Conservation (phyloP, 1,140 invertebrate species). For the Stegodyphus mimosarum region DNA sequence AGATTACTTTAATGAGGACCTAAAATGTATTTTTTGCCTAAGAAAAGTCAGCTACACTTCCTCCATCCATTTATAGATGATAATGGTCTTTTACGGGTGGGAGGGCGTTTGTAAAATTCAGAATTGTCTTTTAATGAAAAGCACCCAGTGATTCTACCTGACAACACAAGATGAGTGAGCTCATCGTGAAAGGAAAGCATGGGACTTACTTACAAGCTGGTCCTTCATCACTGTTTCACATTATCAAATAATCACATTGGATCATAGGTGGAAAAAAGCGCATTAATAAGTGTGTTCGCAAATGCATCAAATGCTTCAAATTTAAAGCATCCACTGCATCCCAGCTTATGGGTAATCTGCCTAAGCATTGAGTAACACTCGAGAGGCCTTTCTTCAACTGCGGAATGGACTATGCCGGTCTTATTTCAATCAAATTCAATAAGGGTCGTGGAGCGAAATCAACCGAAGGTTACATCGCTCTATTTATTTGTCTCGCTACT, state of each 20-base stretch:
- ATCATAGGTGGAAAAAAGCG: neutral
- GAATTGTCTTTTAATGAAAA: neutral
- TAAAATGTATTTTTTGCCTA: too few species aligned
- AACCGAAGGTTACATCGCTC: too few species aligned
- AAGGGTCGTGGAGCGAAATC: too few species aligned
- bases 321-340: neutral
- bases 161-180: too few species aligned
- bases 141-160: slow-evolving; percentile 7
- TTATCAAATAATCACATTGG: slow-evolving; percentile 19
- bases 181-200: neutral
- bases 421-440: too few species aligned
- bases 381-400: too few species aligned
- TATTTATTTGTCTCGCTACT: too few species aligned
- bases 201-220: neutral
- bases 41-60: too few species aligned
- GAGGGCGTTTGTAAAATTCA: slow-evolving; percentile 11
- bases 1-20: too few species aligned
- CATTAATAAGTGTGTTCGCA: neutral
- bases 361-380: too few species aligned
- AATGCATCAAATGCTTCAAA: neutral
- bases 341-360: slow-evolving; percentile 28
- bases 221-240: neutral
- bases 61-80: too few species aligned
- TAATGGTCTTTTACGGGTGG: neutral
- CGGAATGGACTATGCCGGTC: too few species aligned